Base-by-base conservation (phyloP, 2,888 invertebrate species). In the Diadromus collaris region DNA sequence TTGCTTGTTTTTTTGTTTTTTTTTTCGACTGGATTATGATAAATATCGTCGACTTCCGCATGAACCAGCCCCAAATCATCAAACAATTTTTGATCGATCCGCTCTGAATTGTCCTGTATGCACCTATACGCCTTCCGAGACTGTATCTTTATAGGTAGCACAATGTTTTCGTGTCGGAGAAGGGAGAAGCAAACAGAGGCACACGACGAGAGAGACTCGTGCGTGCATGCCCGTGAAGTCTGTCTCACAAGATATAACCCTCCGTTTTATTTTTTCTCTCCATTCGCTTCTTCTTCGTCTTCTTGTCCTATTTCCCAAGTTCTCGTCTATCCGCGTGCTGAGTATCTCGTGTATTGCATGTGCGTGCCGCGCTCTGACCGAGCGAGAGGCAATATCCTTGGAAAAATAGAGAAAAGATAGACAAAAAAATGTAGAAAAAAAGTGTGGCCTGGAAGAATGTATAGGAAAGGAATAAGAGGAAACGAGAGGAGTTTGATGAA, bases 121-220 rank as follows among this genome's bases (percentile, higher is more conserved):
- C 16, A 24, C 29, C 10, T 16, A 60, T 6, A 34, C 9, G 24
- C 51, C 24, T 58, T 38, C 19, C 48, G 44, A 9, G 13, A 19
- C 24, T 24, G 13, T 29, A 68, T 48, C 72, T 61, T 21, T 63
- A 10, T 9, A 67, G 58, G 21, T n/a, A n/a, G 7, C 21, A n/a
- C 34, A 58, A 61, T 61, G 60, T 61, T 16, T 24, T 64, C 54
- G 41, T 65, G 21, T 71, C 19, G 34, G 38, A 54, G 54, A 44
- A 67, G 71, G 67, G 56, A 79, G 82, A 83, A 75, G 79, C 83
- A 84, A 85, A 86, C 68, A 83, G 61, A 79, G 80, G 76, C 82
- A 76, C 79, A 78, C 84, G 82, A 78, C 78, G 56, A 74, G 48
- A 64, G 34, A 65, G 63, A 58, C 67, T 75, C 72, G 67, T 77